Conservation (phyloP, 2,113 vertebrate genomes). For the Andinoacara biseriatus region DNA sequence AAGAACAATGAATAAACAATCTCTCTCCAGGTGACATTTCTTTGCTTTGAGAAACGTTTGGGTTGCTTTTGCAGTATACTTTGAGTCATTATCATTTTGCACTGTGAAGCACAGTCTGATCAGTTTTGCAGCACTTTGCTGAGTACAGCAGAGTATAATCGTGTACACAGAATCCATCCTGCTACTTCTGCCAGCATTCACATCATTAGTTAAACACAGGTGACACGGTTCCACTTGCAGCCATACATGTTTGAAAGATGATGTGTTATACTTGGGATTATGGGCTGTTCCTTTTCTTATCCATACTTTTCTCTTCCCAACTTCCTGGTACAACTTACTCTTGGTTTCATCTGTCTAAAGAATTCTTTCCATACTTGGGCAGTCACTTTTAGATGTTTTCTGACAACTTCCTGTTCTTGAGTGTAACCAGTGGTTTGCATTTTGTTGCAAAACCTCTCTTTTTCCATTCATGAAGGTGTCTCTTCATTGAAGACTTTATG, state of each 20-base stretch:
- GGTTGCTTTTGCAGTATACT: not conserved
- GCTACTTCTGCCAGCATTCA: not conserved
- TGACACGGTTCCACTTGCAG: not conserved
- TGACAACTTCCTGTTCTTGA: too few relatives aligned
- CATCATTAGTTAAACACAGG: not conserved
- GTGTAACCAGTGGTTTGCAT: too few relatives aligned
- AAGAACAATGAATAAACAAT: not conserved
- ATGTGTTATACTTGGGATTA: not conserved
- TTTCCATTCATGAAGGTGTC: too few relatives aligned
- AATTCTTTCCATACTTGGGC: not conserved
- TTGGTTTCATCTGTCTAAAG: not conserved
- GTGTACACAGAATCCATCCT: not conserved
- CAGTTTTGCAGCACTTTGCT: not conserved
- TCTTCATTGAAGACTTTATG: too few relatives aligned
- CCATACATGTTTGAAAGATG: not conserved
- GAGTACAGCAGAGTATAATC: rapidly evolving
- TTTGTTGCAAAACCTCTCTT: too few relatives aligned
- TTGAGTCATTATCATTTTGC: not conserved
- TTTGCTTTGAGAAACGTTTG: not conserved
- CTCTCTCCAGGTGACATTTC: not conserved
- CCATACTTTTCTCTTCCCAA: not conserved
- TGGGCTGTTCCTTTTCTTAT: not conserved
- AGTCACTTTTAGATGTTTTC: too few relatives aligned
- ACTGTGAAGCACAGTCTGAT: not conserved
- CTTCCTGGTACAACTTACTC: not conserved